Evolutionary conservation across 2,113 vertebrate species (phyloP).

Genomic region (Chamaea fasciata): DNA sequence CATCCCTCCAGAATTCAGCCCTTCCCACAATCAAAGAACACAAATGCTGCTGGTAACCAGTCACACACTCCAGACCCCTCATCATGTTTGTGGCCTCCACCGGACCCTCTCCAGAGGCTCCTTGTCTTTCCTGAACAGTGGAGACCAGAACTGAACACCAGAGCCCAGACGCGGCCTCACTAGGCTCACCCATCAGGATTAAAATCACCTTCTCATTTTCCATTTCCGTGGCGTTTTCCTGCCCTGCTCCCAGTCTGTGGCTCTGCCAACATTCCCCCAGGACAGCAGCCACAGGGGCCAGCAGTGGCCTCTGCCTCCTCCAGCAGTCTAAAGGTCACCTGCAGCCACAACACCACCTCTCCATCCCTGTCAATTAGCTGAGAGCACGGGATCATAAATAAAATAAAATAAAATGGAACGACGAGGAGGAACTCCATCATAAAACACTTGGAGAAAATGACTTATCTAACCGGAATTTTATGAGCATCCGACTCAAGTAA

Average conservation of each 20-base stretch:
- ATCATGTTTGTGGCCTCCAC: background rate
- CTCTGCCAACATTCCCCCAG: background rate
- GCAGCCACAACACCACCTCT: accelerated
- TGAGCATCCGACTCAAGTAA: background rate
- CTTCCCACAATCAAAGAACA: background rate
- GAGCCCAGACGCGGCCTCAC: background rate
- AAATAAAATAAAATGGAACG: background rate
- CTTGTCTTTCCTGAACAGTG: background rate
- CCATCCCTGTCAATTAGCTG: background rate
- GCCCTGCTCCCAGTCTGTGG: background rate
- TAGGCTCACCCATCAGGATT: background rate
- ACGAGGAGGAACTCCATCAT: background rate
- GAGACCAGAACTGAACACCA: background rate
- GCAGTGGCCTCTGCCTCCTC: background rate
- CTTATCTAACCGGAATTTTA: background rate
- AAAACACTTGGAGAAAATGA: background rate
- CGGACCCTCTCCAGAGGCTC: background rate
- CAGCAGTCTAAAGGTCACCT: background rate
- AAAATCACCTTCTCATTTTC: background rate
- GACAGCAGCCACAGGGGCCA: background rate
- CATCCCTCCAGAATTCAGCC: background rate
- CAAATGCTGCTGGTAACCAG: background rate
- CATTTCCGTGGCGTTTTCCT: background rate
- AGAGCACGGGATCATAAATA: background rate
- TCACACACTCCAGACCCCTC: background rate